A percentile compares a stretch with the other conserved stretches of the same genome.
phyloP scores from a whole-genome alignment of 2,888 invertebrate genomes.

The Drosophila borealis region DNA sequence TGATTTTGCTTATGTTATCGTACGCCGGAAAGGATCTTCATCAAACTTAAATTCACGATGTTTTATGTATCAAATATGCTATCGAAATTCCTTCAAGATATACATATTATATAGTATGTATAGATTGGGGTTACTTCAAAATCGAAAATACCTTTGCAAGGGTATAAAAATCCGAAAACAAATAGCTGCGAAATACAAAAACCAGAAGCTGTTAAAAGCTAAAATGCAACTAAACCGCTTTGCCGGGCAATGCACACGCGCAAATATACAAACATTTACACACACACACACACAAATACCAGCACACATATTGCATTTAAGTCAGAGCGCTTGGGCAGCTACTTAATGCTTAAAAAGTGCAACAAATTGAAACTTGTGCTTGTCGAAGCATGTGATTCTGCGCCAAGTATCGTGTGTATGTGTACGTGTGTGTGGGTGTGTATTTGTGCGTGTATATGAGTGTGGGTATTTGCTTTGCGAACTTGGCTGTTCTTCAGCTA shows the following conservation, averaged over 20 bases:
- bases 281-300: slow-evolving; percentile 12
- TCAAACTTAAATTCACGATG: too few species aligned
- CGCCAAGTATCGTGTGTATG: slow-evolving; percentile 43
- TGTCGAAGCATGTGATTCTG: slow-evolving; percentile 82
- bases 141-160: slow-evolving; percentile 22
- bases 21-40: too few species aligned
- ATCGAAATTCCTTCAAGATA: background rate
- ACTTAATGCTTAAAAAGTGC: slow-evolving; percentile 82
- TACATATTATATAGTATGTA: too few species aligned
- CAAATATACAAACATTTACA: slow-evolving; percentile 32
- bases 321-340: slow-evolving; percentile 58
- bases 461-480: slow-evolving; percentile 3
- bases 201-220: slow-evolving; percentile 68
- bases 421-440: slow-evolving; percentile 2
- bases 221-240: slow-evolving; percentile 74
- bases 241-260: slow-evolving; percentile 54
- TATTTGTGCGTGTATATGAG: slow-evolving; percentile 14
- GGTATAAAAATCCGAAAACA: slow-evolving; percentile 40
- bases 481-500: slow-evolving; percentile 34
- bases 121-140: background rate
- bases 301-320: slow-evolving; percentile 44
- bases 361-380: slow-evolving; percentile 84
- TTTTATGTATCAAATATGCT: too few species aligned
- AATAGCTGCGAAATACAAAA: slow-evolving; percentile 50
- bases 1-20: too few species aligned